phyloP scores from a whole-genome alignment of 2,113 vertebrate genomes.

The Trogon melanurus region DNA sequence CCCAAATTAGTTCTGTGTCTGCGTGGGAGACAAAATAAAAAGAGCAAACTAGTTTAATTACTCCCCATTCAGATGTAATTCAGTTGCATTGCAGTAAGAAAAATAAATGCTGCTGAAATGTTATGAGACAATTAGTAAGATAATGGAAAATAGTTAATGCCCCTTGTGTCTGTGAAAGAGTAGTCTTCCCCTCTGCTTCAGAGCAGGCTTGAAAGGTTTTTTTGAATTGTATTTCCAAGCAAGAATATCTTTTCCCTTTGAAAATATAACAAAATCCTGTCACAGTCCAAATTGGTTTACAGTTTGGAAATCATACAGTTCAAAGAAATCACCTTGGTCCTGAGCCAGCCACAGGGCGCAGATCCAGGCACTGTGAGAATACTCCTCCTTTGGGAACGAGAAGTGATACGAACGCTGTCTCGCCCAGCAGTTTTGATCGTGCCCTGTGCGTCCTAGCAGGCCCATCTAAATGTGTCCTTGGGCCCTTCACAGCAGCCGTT shows the following conservation, averaged over 20 bases:
- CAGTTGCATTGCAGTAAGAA: conserved; percentile 22
- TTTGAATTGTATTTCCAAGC: neutral
- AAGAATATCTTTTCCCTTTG: neutral
- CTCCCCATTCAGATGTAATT: conserved; percentile 52
- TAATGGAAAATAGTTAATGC: conserved; percentile 57
- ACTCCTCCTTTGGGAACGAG: neutral
- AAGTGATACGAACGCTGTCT: neutral
- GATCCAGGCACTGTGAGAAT: neutral
- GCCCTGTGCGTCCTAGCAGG: neutral
- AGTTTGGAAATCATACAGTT: neutral
- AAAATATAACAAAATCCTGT: conserved; percentile 6
- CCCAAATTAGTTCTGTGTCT: conserved; percentile 28
- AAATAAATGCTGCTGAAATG: conserved; percentile 46
- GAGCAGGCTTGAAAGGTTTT: conserved; percentile 3
- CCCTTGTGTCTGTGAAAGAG: neutral
- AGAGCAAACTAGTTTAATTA: conserved; percentile 49
- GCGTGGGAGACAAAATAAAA: conserved; percentile 11
- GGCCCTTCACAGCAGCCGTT: neutral
- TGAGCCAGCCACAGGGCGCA: neutral
- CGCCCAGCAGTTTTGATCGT: neutral
- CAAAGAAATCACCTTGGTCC: neutral
- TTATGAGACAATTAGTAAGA: conserved; percentile 52
- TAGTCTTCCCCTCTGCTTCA: neutral
- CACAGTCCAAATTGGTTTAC: neutral
- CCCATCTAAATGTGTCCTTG: neutral